Percentiles rank a stretch among this genome's conserved stretches.
Conservation (phyloP, 2,797 vertebrate species). For the Cyclura pinguis region DNA sequence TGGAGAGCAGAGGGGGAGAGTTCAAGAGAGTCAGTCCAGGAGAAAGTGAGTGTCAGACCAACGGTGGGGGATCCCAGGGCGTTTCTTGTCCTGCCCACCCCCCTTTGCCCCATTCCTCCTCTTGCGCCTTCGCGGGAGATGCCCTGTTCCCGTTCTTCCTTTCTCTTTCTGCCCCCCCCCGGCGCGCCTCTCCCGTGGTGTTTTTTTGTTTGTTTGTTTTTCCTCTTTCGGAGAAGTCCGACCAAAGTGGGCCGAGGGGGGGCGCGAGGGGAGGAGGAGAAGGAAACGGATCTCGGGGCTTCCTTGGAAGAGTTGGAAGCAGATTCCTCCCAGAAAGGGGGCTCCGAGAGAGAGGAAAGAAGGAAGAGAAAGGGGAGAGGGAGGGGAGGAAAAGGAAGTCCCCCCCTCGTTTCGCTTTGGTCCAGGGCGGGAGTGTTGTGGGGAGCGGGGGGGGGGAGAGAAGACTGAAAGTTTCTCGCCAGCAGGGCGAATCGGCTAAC, state of each 20-base stretch:
- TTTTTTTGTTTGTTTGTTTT: conserved; percentile 18
- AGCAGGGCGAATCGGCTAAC: conserved; percentile 68
- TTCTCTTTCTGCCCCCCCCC: background rate
- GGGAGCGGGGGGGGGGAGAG: background rate
- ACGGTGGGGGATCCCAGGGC: conserved; percentile 34
- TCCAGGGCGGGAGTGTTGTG: background rate
- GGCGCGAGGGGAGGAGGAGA: background rate
- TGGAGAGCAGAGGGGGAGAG: conserved; percentile 64
- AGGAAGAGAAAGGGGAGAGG: background rate
- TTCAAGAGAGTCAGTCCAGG: conserved; percentile 72
- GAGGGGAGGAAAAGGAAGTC: background rate
- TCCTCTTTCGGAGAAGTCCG: conserved; percentile 45
- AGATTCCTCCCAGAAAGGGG: conserved; percentile 1
- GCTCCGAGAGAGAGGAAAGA: background rate
- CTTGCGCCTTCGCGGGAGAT: background rate
- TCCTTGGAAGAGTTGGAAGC: conserved; percentile 44
- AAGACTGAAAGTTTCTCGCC: conserved; percentile 71
- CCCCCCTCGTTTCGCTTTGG: background rate
- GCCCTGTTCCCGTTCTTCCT: too few relatives aligned
- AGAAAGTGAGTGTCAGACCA: conserved; percentile 67
- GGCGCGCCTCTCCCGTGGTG: background rate
- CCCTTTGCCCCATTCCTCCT: background rate
- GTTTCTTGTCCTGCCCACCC: background rate
- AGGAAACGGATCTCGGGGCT: background rate
- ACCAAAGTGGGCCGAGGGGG: background rate